Base-by-base conservation (phyloP, 1,140 invertebrate genomes). In the Colletes latitarsis region DNA sequence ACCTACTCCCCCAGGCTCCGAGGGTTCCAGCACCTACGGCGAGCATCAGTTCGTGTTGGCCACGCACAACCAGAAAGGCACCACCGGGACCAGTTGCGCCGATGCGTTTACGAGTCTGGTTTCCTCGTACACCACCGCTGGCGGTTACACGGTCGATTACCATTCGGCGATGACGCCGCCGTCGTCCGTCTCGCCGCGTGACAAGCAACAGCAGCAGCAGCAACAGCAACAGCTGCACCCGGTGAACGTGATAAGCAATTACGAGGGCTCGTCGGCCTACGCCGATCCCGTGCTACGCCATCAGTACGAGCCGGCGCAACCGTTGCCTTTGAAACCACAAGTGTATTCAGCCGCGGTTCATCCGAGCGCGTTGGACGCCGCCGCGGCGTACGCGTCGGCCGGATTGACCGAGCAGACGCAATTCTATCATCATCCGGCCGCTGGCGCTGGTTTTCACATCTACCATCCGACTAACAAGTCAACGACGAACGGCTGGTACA, bases 161-260 rank as follows among this genome's bases (percentile, higher is more conserved):
- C 96, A 97, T 89, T 97, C 97, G 43, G 97, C 98, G 17, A 98
- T 99, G 97, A 99, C 98, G 1, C 98, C 98, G 63, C 98, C 98
- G 14, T 98, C 97, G 0, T 98, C 98, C 3, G 98, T 99, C 0
- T 99, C 98, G 10, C 98, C 98, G 0, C 94, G 97, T 64, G 98
- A 98, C 88, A 98, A 97, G 90, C 96, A 96, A 90, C 95, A 95
- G 85, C 95, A 95, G 81, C 92, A 93, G 10, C 94, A 94, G 39
- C 86, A 90, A 15, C 88, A 90, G 14, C 84, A 87, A 9, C 89
- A 90, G 39, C 66, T 88, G 1, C 89, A 90, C 49, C 83, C 89
- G 1, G 83, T 88, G 0, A 89, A 87, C 79, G 89, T 89, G 62
- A 88, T 88, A 57, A 87, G 84, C n/a, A 87, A 81, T 60, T 92